These are phyloP conservation scores for Aphrocallistes beatrix DNA, from an alignment of 37 sponge, comb jelly and placozoan species.

Conservation along the genomic window DNA sequence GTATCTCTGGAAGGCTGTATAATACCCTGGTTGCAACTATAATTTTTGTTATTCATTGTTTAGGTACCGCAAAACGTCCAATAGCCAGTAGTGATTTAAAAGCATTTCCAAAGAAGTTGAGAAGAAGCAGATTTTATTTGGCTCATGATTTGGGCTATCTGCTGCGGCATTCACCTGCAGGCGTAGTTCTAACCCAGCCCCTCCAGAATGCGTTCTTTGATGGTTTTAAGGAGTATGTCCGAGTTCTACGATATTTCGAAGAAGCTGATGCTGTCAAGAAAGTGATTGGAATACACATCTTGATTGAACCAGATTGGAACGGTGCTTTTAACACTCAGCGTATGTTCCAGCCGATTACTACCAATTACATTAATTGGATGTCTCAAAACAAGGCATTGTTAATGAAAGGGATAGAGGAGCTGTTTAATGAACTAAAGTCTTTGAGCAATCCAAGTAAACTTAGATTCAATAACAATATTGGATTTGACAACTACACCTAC, in stretches of 20 bases:
- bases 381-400: neutral
- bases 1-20: no score
- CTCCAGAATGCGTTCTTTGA: neutral
- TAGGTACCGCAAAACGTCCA: neutral
- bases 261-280: neutral
- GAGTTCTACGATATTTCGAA: neutral
- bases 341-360: neutral
- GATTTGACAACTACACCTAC: neutral
- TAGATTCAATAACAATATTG: neutral
- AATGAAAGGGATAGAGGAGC: neutral
- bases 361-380: neutral
- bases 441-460: neutral
- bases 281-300: neutral
- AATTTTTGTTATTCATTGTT: neutral
- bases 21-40: no score
- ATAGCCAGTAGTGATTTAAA: neutral
- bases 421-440: neutral
- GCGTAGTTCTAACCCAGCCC: neutral
- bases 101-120: neutral
- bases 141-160: neutral
- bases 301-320: neutral
- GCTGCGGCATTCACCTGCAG: neutral
- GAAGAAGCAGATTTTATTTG: neutral
- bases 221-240: neutral
- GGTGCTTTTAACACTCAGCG: neutral